A percentile compares a stretch with the other conserved stretches of the same genome.
Conservation (phyloP, 2,797 vertebrate species). For the Diceros bicornis region DNA sequence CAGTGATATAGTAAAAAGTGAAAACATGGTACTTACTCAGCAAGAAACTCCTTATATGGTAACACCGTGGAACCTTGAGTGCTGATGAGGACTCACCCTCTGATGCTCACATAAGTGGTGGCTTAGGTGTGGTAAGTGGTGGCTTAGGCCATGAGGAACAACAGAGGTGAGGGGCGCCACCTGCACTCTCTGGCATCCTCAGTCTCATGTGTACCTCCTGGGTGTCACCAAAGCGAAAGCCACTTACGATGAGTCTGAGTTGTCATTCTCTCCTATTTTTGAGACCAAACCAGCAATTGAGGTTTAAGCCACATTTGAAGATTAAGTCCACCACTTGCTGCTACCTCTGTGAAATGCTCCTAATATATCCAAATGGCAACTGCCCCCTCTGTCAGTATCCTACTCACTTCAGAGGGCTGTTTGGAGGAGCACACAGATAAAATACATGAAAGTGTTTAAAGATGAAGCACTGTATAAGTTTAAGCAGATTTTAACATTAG, state of each 20-base stretch:
- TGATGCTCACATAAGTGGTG: neutral
- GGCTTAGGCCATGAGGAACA: neutral
- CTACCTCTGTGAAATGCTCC: neutral
- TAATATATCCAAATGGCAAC: neutral
- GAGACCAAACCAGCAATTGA: neutral
- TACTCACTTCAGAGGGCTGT: neutral
- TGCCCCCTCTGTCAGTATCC: neutral
- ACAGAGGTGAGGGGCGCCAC: neutral
- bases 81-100: neutral
- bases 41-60: neutral
- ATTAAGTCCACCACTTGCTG: neutral
- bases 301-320: neutral
- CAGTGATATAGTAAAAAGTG: neutral
- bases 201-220: fast-evolving
- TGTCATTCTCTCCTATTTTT: neutral
- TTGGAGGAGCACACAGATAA: neutral
- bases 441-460: neutral
- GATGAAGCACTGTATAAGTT: neutral
- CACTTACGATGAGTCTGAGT: neutral
- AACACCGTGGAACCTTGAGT: neutral
- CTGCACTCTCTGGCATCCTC: neutral
- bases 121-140: no score
- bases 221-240: neutral
- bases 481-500: neutral
- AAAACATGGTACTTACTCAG: neutral